These are phyloP conservation scores for Sorex maritimensis DNA, from an alignment of 2,797 vertebrate species.

Conservation along the genomic window DNA sequence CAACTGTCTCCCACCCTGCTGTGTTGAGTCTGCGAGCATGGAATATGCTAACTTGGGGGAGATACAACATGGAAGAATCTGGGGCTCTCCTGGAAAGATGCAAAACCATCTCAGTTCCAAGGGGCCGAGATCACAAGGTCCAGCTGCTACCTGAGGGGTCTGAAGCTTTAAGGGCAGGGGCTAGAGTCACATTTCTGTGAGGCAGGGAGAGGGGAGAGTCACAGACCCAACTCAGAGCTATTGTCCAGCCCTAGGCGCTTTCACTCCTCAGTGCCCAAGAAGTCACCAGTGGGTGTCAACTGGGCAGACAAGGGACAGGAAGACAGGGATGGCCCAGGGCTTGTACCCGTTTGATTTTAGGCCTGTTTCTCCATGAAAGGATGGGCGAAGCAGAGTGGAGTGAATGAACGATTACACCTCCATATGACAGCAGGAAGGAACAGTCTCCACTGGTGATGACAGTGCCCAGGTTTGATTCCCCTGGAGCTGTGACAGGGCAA, in stretches of 20 bases:
- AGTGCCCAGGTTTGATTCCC: constrained; percentile 36
- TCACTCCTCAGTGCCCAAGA: constrained; percentile 80
- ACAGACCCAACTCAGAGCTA: constrained; percentile 80
- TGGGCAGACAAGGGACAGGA: constrained; percentile 78
- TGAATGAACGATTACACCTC: constrained; percentile 67
- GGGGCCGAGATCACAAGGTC: constrained; percentile 76
- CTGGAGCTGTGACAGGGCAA: constrained; percentile 66
- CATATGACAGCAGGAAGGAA: constrained; percentile 69
- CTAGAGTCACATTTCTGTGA: constrained; percentile 70
- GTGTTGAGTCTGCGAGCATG: constrained; percentile 85
- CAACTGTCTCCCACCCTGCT: constrained; percentile 85
- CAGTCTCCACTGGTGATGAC: constrained; percentile 65
- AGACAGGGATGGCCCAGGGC: constrained; percentile 83
- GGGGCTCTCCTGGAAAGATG: constrained; percentile 82
- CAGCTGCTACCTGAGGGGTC: constrained; percentile 86
- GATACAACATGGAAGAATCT: constrained; percentile 81
- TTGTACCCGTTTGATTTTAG: constrained; percentile 84
- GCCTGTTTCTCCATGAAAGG: constrained; percentile 79
- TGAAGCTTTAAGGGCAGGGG: constrained; percentile 85
- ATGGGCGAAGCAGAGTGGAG: constrained; percentile 51
- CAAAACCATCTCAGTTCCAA: constrained; percentile 80
- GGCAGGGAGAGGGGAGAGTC: constrained; percentile 71
- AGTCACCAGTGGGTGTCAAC: constrained; percentile 69
- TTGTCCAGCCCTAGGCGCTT: constrained; percentile 80
- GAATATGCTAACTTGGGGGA: constrained; percentile 75